phyloP scores from a whole-genome alignment of 1,140 invertebrate species.

The Adelges cooleyi region DNA sequence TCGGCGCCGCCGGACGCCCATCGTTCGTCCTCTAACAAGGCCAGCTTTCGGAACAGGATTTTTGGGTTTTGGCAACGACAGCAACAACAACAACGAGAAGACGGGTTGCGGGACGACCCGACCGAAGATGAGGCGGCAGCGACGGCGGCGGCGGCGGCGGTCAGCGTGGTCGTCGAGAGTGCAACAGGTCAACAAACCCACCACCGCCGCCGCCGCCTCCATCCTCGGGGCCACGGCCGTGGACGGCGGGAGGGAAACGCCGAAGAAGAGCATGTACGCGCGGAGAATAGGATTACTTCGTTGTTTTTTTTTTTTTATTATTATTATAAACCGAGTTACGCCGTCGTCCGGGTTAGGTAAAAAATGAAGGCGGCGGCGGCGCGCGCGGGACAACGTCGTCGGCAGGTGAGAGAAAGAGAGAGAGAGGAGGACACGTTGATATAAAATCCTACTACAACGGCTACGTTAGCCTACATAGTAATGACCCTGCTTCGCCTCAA shows the following conservation, averaged over 20 bases:
- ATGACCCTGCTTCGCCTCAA: conserved; percentile 23
- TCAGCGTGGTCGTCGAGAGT: conserved; percentile 2
- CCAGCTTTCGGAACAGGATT: conserved; percentile 14
- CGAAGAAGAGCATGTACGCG: neutral
- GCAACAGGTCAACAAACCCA: conserved; percentile 26
- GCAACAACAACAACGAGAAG: neutral
- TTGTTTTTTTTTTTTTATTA: neutral
- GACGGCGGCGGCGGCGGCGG: neutral
- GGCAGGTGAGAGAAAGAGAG: neutral
- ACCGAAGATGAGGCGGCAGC: neutral
- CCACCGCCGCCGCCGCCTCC: neutral
- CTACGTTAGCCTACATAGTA: conserved; percentile 19
- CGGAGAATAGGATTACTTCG: neutral
- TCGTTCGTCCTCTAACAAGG: conserved; percentile 17
- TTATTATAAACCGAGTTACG: no score
- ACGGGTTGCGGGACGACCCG: neutral
- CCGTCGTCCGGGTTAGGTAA: neutral
- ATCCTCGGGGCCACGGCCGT: neutral
- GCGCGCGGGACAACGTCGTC: neutral
- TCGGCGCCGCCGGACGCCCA: neutral
- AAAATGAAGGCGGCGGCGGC: neutral
- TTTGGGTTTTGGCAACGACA: neutral
- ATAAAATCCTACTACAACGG: conserved; percentile 17
- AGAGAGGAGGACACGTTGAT: no score
- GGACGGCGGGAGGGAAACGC: neutral